Percentiles rank a stretch among this genome's conserved stretches.
These are phyloP conservation scores for Heliothis peltigera DNA, from an alignment of 2,888 invertebrate species.

Conservation along the genomic window DNA sequence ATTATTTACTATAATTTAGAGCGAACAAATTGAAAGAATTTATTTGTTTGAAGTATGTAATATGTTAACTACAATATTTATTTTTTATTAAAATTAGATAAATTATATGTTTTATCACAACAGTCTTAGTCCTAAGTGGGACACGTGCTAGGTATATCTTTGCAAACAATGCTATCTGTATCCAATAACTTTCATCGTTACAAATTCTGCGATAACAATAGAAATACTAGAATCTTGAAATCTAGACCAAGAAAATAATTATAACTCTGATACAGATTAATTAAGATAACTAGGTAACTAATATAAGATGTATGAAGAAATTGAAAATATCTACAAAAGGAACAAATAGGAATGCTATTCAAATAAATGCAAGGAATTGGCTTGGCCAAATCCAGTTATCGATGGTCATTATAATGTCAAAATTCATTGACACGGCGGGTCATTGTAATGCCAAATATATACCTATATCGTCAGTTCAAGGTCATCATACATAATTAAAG, in stretches of 20 bases:
- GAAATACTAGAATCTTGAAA: slow-evolving; percentile 1
- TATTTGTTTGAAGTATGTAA: background rate
- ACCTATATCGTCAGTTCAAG: too few species aligned
- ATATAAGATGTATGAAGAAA: too few species aligned
- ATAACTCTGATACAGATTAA: slow-evolving; percentile 54
- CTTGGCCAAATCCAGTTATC: too few species aligned
- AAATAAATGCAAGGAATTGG: too few species aligned
- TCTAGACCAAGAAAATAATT: slow-evolving; percentile 17
- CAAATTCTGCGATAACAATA: slow-evolving; percentile 5
- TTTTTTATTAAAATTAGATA: background rate
- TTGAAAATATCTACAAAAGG: background rate
- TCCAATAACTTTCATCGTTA: slow-evolving; percentile 15
- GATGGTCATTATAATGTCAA: too few species aligned
- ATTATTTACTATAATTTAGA: slow-evolving; percentile 1
- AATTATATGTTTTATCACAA: slow-evolving; percentile 22
- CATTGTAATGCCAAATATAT: too few species aligned
- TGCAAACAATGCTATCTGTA: slow-evolving; percentile 22
- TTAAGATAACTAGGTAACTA: too few species aligned
- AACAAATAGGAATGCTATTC: too few species aligned
- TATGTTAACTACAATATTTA: too few species aligned
- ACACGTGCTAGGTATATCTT: slow-evolving; percentile 8
- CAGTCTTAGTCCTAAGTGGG: slow-evolving; percentile 9
- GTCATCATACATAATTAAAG: too few species aligned
- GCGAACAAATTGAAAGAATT: slow-evolving; percentile 14
- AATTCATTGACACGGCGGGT: too few species aligned